These are phyloP conservation scores for Beaufortia kweichowensis DNA, from an alignment of 2,113 vertebrate species.

Conservation along the genomic window DNA sequence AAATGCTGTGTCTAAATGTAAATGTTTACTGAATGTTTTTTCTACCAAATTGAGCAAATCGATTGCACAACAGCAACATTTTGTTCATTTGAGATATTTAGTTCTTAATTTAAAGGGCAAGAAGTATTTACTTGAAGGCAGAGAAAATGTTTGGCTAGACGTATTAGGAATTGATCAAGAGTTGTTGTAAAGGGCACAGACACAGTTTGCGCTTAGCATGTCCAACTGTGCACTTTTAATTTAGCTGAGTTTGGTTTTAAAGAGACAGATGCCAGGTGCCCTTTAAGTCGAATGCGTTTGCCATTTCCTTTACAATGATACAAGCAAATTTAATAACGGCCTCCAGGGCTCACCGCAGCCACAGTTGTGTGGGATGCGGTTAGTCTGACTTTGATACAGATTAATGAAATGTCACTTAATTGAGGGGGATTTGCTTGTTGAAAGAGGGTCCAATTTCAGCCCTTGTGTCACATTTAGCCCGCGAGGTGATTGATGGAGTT, in stretches of 20 bases:
- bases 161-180: constrained; percentile 53
- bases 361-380: constrained; percentile 54
- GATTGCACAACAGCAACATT: constrained; percentile 29
- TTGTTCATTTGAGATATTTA: constrained; percentile 35
- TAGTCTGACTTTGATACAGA: constrained; percentile 58
- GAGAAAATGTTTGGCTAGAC: constrained; percentile 55
- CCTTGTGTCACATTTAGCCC: constrained; percentile 53
- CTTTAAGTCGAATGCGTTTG: constrained; percentile 56
- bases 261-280: constrained; percentile 57
- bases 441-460: constrained; percentile 51
- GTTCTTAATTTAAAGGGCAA: constrained; percentile 53
- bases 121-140: constrained; percentile 48
- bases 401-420: constrained; percentile 63
- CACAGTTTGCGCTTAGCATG: constrained; percentile 53
- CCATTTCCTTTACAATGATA: constrained; percentile 60
- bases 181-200: constrained; percentile 55
- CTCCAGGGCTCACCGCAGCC: constrained; percentile 51
- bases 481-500: constrained; percentile 54
- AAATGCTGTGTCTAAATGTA: background rate
- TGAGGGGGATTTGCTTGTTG: constrained; percentile 55
- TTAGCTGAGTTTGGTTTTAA: constrained; percentile 58
- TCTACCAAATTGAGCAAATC: constrained; percentile 23
- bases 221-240: constrained; percentile 60
- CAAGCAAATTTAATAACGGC: constrained; percentile 59
- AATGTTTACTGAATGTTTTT: no score